Conservation (phyloP, 2,797 vertebrate species). For the Centropyge bicolor region DNA sequence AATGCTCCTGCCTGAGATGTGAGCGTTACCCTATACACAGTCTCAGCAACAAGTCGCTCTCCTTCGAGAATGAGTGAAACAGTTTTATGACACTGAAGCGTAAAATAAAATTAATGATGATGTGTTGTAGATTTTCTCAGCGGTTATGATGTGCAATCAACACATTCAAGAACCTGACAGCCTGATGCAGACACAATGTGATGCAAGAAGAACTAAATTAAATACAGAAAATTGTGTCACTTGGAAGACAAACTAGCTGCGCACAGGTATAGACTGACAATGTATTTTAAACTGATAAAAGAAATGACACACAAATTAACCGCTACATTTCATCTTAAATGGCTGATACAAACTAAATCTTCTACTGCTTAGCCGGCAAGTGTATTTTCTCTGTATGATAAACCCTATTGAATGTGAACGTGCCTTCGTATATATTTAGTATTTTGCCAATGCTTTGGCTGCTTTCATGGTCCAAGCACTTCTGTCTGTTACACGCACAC, state of each 20-base stretch:
- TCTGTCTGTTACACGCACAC: constrained; percentile 31
- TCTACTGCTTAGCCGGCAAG: constrained; percentile 34
- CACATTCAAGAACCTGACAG: constrained; percentile 19
- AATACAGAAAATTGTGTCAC: constrained; percentile 33
- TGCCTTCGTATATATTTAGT: constrained; percentile 36
- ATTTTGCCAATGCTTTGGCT: constrained; percentile 38
- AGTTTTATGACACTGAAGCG: constrained; percentile 16
- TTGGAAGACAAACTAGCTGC: constrained; percentile 28
- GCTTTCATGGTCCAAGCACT: constrained; percentile 37
- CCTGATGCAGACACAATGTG: constrained; percentile 25
- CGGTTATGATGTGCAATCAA: constrained; percentile 30
- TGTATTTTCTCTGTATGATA: constrained; percentile 28
- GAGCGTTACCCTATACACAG: constrained; percentile 31
- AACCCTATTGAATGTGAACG: constrained; percentile 41
- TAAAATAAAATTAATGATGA: constrained; percentile 48
- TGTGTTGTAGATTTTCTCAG: constrained; percentile 41
- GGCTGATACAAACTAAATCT: constrained; percentile 45
- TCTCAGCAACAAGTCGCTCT: constrained; percentile 22
- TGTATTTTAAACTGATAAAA: constrained; percentile 23
- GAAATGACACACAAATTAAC: constrained; percentile 42
- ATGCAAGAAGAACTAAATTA: constrained; percentile 34
- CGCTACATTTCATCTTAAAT: constrained; percentile 54
- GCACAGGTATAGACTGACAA: constrained; percentile 39
- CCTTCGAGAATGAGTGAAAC: constrained; percentile 5
- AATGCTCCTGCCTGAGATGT: not conserved